Evolutionary conservation across 2,888 invertebrate genomes (phyloP).

Genomic region (Xanthia icteritia): DNA sequence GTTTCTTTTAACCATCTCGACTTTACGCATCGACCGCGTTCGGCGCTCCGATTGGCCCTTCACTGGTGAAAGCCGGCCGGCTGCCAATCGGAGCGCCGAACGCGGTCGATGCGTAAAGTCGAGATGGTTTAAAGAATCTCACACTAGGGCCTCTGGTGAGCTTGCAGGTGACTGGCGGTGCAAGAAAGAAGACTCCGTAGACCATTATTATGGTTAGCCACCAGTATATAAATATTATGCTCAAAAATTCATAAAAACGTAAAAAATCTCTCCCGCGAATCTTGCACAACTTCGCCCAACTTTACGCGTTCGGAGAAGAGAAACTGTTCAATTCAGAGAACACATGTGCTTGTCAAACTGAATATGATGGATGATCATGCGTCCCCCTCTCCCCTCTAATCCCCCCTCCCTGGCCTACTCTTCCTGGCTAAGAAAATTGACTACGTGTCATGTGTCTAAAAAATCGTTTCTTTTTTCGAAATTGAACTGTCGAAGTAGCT

Average conservation of each 20-base stretch:
- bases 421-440: slow-evolving; percentile 69
- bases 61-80: too few species aligned
- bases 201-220: too few species aligned
- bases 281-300: slow-evolving; percentile 44
- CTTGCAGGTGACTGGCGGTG: background rate
- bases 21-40: too few species aligned
- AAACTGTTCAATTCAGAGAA: slow-evolving; percentile 81
- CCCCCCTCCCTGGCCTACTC: slow-evolving; percentile 54
- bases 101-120: too few species aligned
- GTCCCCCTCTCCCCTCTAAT: slow-evolving; percentile 50
- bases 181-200: too few species aligned
- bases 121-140: too few species aligned
- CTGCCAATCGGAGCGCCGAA: too few species aligned
- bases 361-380: slow-evolving; percentile 81
- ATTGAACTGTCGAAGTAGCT: slow-evolving; percentile 24
- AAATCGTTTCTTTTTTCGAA: slow-evolving; percentile 34
- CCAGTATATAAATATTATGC: background rate
- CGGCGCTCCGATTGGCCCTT: too few species aligned
- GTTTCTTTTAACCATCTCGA: too few species aligned
- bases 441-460: slow-evolving; percentile 64
- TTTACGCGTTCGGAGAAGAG: slow-evolving; percentile 68
- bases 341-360: slow-evolving; percentile 85
- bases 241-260: background rate
- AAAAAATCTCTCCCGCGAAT: slow-evolving; percentile 15
- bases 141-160: too few species aligned